phyloP scores from a whole-genome alignment of 2,888 invertebrate species.

The Rhogogaster chlorosoma region DNA sequence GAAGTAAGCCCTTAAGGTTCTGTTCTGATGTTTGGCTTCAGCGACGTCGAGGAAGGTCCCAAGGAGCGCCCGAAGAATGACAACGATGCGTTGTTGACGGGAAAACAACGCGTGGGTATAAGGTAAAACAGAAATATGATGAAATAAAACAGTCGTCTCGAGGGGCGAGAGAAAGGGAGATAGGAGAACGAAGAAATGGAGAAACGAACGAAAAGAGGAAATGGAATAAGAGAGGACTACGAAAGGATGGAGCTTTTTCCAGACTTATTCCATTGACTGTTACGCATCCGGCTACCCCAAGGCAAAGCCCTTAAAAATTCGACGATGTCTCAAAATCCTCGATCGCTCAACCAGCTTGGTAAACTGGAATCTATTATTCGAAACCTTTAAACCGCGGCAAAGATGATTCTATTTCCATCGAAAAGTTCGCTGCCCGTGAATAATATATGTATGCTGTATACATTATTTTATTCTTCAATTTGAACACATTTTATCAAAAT shows the following conservation, averaged over 20 bases:
- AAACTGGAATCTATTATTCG: not conserved
- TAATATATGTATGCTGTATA: not conserved
- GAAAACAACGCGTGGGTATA: constrained; percentile 41
- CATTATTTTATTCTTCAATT: not conserved
- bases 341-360: constrained; percentile 4
- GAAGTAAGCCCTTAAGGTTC: constrained; percentile 19
- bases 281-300: constrained; percentile 27
- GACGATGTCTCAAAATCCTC: not conserved
- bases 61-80: constrained; percentile 18
- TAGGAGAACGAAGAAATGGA: not conserved
- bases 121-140: constrained; percentile 43
- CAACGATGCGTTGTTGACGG: constrained; percentile 45
- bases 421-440: not conserved
- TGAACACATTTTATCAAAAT: not conserved
- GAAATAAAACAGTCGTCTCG: constrained; percentile 43
- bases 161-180: not conserved
- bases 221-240: not conserved
- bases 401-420: not conserved
- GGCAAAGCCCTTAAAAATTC: constrained; percentile 32
- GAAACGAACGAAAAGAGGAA: not conserved
- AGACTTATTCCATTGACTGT: constrained; percentile 34
- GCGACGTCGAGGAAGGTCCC: constrained; percentile 1
- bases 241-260: constrained; percentile 31
- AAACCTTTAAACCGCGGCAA: constrained; percentile 7
- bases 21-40: not conserved